Conservation (phyloP, 2,113 vertebrate genomes). For the Tachysurus vachellii region DNA sequence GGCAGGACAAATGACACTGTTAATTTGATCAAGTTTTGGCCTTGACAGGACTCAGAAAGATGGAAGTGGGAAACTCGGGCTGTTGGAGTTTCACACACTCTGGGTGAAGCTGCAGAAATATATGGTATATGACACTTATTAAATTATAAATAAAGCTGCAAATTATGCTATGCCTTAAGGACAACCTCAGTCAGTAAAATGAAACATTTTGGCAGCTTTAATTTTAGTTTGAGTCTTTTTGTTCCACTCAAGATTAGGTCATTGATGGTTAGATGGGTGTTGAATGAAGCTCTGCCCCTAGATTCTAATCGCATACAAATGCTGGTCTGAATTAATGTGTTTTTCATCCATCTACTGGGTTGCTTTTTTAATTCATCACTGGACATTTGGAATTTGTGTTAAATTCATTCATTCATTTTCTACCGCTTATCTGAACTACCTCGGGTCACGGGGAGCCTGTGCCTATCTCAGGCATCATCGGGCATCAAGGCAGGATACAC, state of each 20-base stretch:
- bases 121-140: conserved; percentile 56
- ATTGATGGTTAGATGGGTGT: not conserved
- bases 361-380: too few species aligned
- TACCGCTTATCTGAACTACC: too few species aligned
- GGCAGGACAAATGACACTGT: not conserved
- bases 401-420: too few species aligned
- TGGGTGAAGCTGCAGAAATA: conserved; percentile 68
- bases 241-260: not conserved
- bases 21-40: not conserved
- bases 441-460: too few species aligned
- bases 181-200: not conserved
- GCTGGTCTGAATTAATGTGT: too few species aligned
- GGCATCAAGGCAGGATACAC: too few species aligned
- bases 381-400: too few species aligned
- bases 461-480: too few species aligned
- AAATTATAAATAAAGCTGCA: not conserved
- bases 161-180: not conserved
- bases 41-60: conserved; percentile 63
- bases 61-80: conserved; percentile 60
- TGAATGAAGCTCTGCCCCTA: not conserved
- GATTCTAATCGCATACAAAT: too few species aligned
- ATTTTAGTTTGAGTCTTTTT: not conserved
- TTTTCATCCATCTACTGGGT: too few species aligned
- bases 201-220: not conserved
- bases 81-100: conserved; percentile 66